Percentiles rank a stretch among this genome's conserved stretches.
Evolutionary conservation across 2,888 invertebrate genomes (phyloP).

Genomic region (Chouioia cunea): DNA sequence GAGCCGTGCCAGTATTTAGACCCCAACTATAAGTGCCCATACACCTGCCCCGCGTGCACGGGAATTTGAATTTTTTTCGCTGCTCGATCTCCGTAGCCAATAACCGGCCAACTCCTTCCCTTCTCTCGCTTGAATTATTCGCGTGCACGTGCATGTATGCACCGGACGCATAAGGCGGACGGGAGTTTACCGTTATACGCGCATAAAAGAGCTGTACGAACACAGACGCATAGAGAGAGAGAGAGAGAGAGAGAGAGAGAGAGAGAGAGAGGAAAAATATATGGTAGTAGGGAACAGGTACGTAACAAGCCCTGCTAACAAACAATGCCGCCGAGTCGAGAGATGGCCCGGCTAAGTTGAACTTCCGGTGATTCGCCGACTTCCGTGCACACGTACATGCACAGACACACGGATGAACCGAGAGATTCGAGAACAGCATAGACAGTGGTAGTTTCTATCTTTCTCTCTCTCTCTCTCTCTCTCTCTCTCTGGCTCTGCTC

Average conservation of each 20-base stretch:
- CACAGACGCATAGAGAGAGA: not conserved
- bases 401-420: too few relatives aligned
- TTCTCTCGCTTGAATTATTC: not conserved
- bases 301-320: not conserved
- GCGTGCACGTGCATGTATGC: not conserved
- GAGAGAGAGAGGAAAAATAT: not conserved
- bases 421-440: too few relatives aligned
- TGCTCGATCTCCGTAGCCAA: slow-evolving; percentile 7
- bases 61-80: slow-evolving; percentile 20
- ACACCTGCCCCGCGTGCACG: not conserved
- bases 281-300: not conserved
- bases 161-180: slow-evolving; percentile 11
- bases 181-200: slow-evolving; percentile 37
- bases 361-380: slow-evolving; percentile 16
- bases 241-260: not conserved
- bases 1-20: too few relatives aligned
- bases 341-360: not conserved
- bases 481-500: too few relatives aligned
- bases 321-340: not conserved
- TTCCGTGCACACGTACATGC: slow-evolving; percentile 6
- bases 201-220: slow-evolving; percentile 20
- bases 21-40: too few relatives aligned
- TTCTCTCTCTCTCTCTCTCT: too few relatives aligned
- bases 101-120: not conserved
- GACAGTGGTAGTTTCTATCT: too few relatives aligned